Conservation (phyloP, 2,888 invertebrate species). For the Tenthredo notha region DNA sequence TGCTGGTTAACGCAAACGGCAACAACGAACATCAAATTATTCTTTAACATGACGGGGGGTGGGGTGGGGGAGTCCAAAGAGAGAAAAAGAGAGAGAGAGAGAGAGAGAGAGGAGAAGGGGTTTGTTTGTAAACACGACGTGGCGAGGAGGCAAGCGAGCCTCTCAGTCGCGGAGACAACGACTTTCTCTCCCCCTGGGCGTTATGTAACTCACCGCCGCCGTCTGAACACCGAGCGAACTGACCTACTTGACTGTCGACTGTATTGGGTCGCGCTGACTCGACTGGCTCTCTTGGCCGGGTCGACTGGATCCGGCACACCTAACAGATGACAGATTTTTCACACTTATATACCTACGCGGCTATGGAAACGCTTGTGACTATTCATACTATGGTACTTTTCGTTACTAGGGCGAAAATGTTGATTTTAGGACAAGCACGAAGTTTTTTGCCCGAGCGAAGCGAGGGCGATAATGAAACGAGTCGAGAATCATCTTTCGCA, state of each 20-base stretch:
- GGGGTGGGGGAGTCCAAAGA: constrained; percentile 27
- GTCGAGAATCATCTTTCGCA: too few relatives aligned
- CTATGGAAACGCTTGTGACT: neutral
- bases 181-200: constrained; percentile 69
- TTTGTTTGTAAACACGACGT: constrained; percentile 75
- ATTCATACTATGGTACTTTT: too few relatives aligned
- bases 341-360: neutral
- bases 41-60: neutral
- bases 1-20: neutral
- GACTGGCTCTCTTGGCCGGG: constrained; percentile 18
- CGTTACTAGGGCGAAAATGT: too few relatives aligned
- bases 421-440: too few relatives aligned
- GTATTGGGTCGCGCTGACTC: constrained; percentile 50
- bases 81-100: constrained; percentile 27
- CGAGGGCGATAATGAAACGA: too few relatives aligned
- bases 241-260: constrained; percentile 72
- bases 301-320: constrained; percentile 46
- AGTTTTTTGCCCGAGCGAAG: too few relatives aligned
- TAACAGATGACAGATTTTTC: constrained; percentile 24
- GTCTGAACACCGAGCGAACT: constrained; percentile 61
- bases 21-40: neutral
- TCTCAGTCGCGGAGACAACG: constrained; percentile 51
- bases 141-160: constrained; percentile 40
- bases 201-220: constrained; percentile 71
- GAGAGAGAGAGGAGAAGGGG: constrained; percentile 57